phyloP scores from a whole-genome alignment of 1,140 invertebrate species.

The Planococcus citri region DNA sequence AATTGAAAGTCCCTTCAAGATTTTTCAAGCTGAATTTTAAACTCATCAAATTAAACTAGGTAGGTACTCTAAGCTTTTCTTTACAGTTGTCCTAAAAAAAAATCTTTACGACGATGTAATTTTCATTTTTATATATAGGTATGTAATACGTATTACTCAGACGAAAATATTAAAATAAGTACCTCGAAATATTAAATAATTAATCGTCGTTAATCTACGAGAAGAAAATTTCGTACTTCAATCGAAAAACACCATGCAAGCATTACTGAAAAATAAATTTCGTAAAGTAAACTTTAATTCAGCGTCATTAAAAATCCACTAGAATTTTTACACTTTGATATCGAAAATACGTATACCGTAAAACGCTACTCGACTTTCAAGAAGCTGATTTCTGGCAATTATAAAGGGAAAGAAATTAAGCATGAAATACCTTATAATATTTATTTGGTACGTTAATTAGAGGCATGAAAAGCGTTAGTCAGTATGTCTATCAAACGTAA shows the following conservation, averaged over 20 bases:
- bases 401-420: slow-evolving; percentile 13
- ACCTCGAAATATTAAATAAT: no score
- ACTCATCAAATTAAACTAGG: no score
- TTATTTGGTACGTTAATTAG: slow-evolving; percentile 14
- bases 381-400: background rate
- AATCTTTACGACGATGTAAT: no score
- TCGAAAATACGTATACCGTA: background rate
- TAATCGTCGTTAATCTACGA: no score
- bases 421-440: slow-evolving; percentile 19
- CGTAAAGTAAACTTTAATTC: background rate
- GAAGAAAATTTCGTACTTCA: no score
- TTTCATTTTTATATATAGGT: no score
- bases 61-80: no score
- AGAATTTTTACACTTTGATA: background rate
- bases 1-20: no score
- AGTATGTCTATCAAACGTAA: slow-evolving; percentile 14
- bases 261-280: background rate
- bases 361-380: background rate
- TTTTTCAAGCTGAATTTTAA: no score
- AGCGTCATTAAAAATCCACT: background rate
- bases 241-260: background rate
- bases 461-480: slow-evolving; percentile 14
- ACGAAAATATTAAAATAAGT: no score
- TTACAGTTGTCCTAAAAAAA: no score
- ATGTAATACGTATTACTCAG: no score